Percentiles rank a stretch among this genome's conserved stretches.
Conservation (phyloP, 2,888 invertebrate species). For the Diaphora mendica region DNA sequence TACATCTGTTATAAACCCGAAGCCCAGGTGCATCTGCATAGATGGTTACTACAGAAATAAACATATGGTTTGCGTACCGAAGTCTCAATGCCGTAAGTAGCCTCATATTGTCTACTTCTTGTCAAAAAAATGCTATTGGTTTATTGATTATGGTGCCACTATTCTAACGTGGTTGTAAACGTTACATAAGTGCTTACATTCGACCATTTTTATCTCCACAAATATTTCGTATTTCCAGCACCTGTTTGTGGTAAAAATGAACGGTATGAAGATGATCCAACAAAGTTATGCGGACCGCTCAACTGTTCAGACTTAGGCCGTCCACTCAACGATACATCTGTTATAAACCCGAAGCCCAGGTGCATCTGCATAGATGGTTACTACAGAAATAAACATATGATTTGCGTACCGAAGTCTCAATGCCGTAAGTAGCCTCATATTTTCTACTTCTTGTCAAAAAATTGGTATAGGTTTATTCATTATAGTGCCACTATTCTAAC, state of each 20-base stretch:
- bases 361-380: conserved; percentile 44
- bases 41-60: conserved; percentile 33
- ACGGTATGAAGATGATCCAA: conserved; percentile 42
- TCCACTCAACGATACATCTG: conserved; percentile 13
- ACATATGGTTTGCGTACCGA: conserved; percentile 9
- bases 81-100: conserved; percentile 14
- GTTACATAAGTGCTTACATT: too few relatives aligned
- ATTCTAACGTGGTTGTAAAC: too few relatives aligned
- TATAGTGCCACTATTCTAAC: too few relatives aligned
- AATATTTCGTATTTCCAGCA: background rate
- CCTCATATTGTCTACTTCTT: too few relatives aligned
- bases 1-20: conserved; percentile 2
- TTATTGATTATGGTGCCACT: too few relatives aligned
- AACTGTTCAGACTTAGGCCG: conserved; percentile 24
- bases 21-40: conserved; percentile 38
- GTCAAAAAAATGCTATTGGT: too few relatives aligned
- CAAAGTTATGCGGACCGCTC: conserved; percentile 11
- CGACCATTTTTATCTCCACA: too few relatives aligned
- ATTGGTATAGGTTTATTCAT: too few relatives aligned
- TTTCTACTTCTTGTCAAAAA: too few relatives aligned
- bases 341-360: conserved; percentile 10
- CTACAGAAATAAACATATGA: conserved; percentile 21
- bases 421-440: conserved; percentile 9
- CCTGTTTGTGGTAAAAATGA: conserved; percentile 43
- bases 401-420: conserved; percentile 9